Base-by-base conservation (phyloP, 2,113 vertebrate species). In the Oncorhynchus tshawytscha region DNA sequence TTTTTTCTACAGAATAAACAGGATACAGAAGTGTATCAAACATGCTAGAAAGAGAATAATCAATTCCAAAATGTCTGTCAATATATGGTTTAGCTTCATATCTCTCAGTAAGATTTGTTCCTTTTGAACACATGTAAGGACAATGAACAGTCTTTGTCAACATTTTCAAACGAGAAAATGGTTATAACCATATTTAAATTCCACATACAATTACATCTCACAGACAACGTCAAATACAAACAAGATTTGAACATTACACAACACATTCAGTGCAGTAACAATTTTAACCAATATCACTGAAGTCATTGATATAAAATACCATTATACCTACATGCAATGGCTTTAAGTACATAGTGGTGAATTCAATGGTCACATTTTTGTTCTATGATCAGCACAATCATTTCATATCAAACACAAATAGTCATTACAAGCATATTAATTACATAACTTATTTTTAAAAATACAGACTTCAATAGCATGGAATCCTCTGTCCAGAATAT, bases 251-350 rank as follows among this genome's bases (percentile, higher is more conserved):
- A n/a, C 31, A 79, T 74, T 71, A 71, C 60, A 81, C 72, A 81
- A 73, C 62, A 75, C 85, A 85, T 85, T 86, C 84, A 85, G 80
- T 84, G 79, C 78, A 82, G 83, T 60, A 74, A 68, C 67, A 70
- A 74, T 12, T 65, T 51, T 2, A 70, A 73, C 45, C 31, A 54
- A 34, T 45, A 24, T 74, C 22, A 45, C 51, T 45, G n/a, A 60
- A 16, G 8, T 39, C 49, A 82, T 73, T 75, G 57, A 71, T 51
- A 77, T 73, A 54, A 65, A 68, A 45, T 49, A 62, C n/a, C 67
- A 70, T 22, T 27, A 73, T 60, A 72, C 70, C 80, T 65, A 73
- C 82, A 83, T 88, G 86, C 77, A 77, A 74, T 67, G 67, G 25
- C 25, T 82, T 85, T 79, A 29, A 29, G 27, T 72, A 73, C 25